These are phyloP conservation scores for Mongoloraphidia duomilia DNA, from an alignment of 2,888 invertebrate species.

Conservation along the genomic window DNA sequence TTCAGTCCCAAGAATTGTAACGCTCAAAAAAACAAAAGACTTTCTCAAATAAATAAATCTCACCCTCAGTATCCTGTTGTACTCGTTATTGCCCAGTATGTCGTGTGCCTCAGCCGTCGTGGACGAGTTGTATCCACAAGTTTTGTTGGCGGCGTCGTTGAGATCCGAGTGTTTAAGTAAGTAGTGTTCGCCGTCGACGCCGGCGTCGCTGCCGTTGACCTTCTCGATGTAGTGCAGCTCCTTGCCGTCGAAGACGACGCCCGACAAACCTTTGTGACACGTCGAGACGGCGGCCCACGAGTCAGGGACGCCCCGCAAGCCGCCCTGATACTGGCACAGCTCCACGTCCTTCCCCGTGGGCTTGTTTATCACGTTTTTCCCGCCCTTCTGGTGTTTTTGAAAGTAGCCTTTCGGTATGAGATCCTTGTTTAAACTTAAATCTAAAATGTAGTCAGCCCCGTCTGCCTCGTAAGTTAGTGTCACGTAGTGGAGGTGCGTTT, in stretches of 20 bases:
- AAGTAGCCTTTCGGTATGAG: slow-evolving; percentile 55
- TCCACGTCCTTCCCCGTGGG: slow-evolving; percentile 49
- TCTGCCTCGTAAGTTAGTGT: slow-evolving; percentile 51
- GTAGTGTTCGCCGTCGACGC: slow-evolving; percentile 33
- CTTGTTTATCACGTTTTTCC: slow-evolving; percentile 37
- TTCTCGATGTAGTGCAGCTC: slow-evolving; percentile 59
- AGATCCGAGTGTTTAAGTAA: slow-evolving; percentile 53
- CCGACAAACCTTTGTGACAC: slow-evolving; percentile 55
- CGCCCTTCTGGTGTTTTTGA: slow-evolving; percentile 40
- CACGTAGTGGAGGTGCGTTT: slow-evolving; percentile 36
- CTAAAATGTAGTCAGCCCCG: slow-evolving; percentile 49
- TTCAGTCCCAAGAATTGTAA: no score
- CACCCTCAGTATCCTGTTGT: slow-evolving; percentile 51
- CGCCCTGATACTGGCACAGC: slow-evolving; percentile 66
- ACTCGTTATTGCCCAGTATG: slow-evolving; percentile 29
- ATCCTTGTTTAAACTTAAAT: slow-evolving; percentile 57
- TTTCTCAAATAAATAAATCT: slow-evolving; percentile 21
- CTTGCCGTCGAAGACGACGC: slow-evolving; percentile 65
- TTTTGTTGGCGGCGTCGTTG: slow-evolving; percentile 38
- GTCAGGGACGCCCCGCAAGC: slow-evolving; percentile 46
- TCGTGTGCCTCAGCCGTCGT: slow-evolving; percentile 18
- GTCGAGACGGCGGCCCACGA: slow-evolving; percentile 81
- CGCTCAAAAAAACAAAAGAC: slow-evolving; percentile 1
- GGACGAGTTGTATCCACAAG: slow-evolving; percentile 34
- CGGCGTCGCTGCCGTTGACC: slow-evolving; percentile 14